phyloP scores from a whole-genome alignment of 2,888 invertebrate genomes.

The Tipula confusa region DNA sequence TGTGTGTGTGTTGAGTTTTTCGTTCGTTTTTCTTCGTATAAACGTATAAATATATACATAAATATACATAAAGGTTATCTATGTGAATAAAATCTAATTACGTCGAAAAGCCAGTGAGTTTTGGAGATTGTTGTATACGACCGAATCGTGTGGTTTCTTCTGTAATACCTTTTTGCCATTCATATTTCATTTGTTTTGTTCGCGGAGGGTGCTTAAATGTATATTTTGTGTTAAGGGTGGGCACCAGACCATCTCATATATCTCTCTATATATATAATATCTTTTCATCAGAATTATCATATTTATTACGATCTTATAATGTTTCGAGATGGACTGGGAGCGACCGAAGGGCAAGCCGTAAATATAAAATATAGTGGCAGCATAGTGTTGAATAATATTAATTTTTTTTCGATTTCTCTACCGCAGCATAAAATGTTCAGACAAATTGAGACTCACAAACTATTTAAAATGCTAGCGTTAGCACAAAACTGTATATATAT shows the following conservation, averaged over 20 bases:
- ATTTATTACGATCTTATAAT: neutral
- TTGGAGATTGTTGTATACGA: neutral
- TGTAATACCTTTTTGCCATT: neutral
- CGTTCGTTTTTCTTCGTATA: neutral
- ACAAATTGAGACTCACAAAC: slow-evolving; percentile 17
- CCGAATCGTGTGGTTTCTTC: neutral
- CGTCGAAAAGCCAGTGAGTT: slow-evolving; percentile 20
- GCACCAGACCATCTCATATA: neutral
- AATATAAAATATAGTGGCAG: neutral
- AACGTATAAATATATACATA: neutral
- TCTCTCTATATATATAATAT: too few relatives aligned
- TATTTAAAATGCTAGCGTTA: neutral
- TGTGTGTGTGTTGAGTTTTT: neutral
- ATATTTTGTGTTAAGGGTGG: neutral
- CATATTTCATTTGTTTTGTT: neutral
- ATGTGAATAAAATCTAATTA: slow-evolving; percentile 8
- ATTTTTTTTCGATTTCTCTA: neutral
- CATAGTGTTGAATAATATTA: neutral
- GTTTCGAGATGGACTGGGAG: neutral
- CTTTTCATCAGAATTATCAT: neutral
- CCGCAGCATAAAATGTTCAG: neutral
- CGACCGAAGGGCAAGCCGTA: too few relatives aligned
- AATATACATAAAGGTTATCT: neutral
- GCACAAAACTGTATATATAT: neutral
- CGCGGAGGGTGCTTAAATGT: neutral